Conservation (phyloP, 2,888 invertebrate genomes). For the Meliscaeva auricollis region DNA sequence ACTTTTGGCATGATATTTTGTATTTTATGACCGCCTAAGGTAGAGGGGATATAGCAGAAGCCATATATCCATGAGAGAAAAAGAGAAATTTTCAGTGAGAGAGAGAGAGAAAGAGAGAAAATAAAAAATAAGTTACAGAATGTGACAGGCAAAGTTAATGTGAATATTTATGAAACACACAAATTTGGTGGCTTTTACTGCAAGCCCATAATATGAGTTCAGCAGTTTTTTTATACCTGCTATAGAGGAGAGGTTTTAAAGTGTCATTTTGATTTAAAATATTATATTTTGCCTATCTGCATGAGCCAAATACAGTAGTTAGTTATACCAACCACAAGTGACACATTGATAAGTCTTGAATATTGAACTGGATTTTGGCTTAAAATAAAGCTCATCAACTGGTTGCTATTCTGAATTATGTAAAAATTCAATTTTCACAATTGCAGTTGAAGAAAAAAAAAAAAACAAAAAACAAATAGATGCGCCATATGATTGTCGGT, state of each 20-base stretch:
- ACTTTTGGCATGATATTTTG: constrained; percentile 35
- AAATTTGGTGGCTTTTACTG: constrained; percentile 37
- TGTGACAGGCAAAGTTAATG: constrained; percentile 40
- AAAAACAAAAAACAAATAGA: no score
- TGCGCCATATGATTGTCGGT: no score
- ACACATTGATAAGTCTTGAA: constrained; percentile 29
- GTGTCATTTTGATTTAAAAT: constrained; percentile 40
- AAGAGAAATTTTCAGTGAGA: no score
- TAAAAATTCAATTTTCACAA: no score
- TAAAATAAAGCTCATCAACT: constrained; percentile 11
- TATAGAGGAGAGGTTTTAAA: constrained; percentile 2
- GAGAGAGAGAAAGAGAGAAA: background rate
- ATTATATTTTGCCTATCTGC: background rate
- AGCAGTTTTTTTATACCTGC: no score
- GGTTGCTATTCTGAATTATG: no score
- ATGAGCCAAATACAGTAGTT: no score
- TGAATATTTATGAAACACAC: constrained; percentile 49
- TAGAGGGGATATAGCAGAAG: background rate
- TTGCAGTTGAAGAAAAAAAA: no score
- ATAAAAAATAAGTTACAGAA: constrained; percentile 34
- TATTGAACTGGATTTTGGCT: constrained; percentile 25
- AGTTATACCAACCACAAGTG: background rate
- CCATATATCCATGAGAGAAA: no score
- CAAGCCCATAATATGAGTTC: no score
- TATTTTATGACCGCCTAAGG: constrained; percentile 22